These are phyloP conservation scores for Zaprionus obscuricornis DNA, from an alignment of 2,888 invertebrate species.

Conservation along the genomic window DNA sequence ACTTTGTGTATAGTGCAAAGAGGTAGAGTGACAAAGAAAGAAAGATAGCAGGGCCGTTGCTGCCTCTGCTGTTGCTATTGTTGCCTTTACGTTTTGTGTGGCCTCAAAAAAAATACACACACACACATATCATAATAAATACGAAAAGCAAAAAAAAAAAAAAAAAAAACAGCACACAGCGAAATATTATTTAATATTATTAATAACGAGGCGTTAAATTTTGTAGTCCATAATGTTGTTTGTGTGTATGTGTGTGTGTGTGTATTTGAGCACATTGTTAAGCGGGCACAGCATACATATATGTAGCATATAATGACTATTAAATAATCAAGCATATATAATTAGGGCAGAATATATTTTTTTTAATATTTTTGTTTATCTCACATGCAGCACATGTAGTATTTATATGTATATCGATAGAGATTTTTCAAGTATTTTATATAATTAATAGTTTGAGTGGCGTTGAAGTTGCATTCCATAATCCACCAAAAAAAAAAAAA, in stretches of 20 bases:
- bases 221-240: constrained; percentile 28
- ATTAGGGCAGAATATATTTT: no score
- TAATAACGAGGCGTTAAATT: constrained; percentile 56
- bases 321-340: constrained; percentile 41
- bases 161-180: constrained; percentile 9
- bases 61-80: constrained; percentile 18
- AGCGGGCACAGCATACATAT: no score
- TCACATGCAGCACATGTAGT: no score
- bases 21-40: constrained; percentile 8
- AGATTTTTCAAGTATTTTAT: no score
- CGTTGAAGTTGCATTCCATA: no score
- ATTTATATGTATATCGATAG: no score
- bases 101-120: constrained; percentile 72
- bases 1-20: no score
- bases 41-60: constrained; percentile 18
- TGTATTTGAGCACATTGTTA: no score
- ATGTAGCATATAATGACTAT: constrained; percentile 7
- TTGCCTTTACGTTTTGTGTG: constrained; percentile 52
- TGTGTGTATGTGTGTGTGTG: not conserved
- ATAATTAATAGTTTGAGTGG: no score
- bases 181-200: constrained; percentile 69
- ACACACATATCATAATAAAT: constrained; percentile 6
- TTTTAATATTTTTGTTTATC: no score
- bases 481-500: no score
- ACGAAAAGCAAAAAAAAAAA: constrained; percentile 4